Base-by-base conservation (phyloP, 2,797 vertebrate genomes). In the Mionectes olivaceus region DNA sequence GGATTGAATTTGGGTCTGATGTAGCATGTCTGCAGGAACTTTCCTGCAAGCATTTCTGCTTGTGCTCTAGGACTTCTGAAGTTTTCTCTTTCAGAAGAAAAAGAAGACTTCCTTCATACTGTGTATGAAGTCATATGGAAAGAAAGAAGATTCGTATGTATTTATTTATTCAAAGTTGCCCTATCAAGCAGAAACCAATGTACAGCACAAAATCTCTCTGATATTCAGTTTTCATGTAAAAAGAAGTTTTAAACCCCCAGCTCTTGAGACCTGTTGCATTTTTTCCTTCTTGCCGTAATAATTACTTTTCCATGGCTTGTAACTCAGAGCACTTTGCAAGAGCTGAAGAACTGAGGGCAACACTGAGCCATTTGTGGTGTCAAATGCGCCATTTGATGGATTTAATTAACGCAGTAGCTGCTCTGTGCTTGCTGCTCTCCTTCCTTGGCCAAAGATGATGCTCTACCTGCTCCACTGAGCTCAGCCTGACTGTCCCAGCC, bases 301-400 rank as follows among this genome's bases (percentile, higher is more conserved):
- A 49, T 43, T 41, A 49, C n/a, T 63, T 52, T 63, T 41, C 13
- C 8, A 9, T n/a, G 63, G 50, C 28, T 73, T 55, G 4, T 47
- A 69, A 55, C n/a, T 41, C 50, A 6, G 0, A 75, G n/a, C 33
- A 1, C 13, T 52, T 13, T 16, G 18, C 0, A 3, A 56, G 88
- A 65, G 53, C 60, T 75, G 50, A 55, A 59, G 52, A n/a, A 27
- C 27, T 6, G 32, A 43, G n/a, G 33, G 44, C 64, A 35, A 55
- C 63, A 8, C 25, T 12, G 9, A n/a, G 37, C 60, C 7, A 1
- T 28, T 75, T 56, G 23, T n/a, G 17, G 16, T 43, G 44, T 61
- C 59, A 61, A 41, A 61, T 61, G 39, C 53, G 41, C 22, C 60
- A 4, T 60, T 50, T 84, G 63, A 49, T 74, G 33, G 50, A 30